A percentile compares a stretch with the other conserved stretches of the same genome.
Evolutionary conservation across 92 coral and sea anemone genomes (phyloP).

Genomic region (Micromussa lordhowensis): DNA sequence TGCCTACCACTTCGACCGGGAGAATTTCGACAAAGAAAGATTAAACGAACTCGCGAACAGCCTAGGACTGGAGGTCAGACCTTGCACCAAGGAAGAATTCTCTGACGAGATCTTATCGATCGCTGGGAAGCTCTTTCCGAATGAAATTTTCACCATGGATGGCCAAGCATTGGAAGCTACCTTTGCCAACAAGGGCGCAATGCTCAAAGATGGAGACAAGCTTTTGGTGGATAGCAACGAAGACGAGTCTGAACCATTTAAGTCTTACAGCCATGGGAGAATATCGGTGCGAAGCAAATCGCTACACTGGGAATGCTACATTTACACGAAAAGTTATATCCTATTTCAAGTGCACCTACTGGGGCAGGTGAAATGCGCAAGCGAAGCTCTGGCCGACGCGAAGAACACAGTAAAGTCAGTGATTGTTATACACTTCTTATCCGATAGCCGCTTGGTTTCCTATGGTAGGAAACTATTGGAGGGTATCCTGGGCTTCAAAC

Average conservation of each 20-base stretch:
- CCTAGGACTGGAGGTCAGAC: conserved; percentile 51
- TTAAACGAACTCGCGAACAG: conserved; percentile 16
- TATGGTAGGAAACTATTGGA: conserved; percentile 37
- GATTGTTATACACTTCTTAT: conserved; percentile 31
- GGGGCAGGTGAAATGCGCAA: conserved; percentile 37
- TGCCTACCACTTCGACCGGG: conserved; percentile 74
- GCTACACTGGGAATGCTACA: conserved; percentile 87
- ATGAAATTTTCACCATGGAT: conserved; percentile 76
- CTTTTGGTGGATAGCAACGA: conserved; percentile 78
- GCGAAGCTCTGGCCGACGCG: conserved; percentile 17
- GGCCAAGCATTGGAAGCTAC: conserved; percentile 85
- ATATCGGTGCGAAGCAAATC: conserved; percentile 79
- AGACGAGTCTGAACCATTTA: conserved; percentile 62
- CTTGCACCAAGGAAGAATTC: conserved; percentile 66
- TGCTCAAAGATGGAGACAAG: conserved; percentile 76
- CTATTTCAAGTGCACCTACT: conserved; percentile 76
- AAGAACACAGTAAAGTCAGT: conserved; percentile 2
- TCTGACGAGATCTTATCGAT: conserved; percentile 70
- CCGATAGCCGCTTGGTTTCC: conserved; percentile 42
- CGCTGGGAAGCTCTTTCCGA: conserved; percentile 70
- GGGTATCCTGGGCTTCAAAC: conserved; percentile 29
- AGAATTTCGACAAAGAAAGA: conserved; percentile 6
- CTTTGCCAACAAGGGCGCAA: conserved; percentile 70
- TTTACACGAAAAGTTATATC: conserved; percentile 78
- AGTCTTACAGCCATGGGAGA: conserved; percentile 94